Evolutionary conservation across 2,797 vertebrate genomes (phyloP), one percentile per base, ranked within the genome.

Genomic region (Pseudocheirus occidentalis): DNA sequence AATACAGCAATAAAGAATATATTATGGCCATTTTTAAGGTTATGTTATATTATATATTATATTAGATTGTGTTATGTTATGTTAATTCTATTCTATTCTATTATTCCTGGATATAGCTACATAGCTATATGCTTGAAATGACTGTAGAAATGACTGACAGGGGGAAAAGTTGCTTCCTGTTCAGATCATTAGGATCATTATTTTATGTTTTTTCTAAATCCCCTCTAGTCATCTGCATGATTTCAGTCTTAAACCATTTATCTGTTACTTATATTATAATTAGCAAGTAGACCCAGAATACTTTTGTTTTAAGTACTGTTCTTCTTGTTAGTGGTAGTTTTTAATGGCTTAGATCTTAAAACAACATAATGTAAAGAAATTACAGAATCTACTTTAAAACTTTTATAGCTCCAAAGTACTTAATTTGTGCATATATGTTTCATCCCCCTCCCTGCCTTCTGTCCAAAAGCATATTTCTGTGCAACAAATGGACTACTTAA

Each of bases 181-280:
- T 58, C 29, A 91, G 96, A 66, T 52, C 62, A 56, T 16, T 24
- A 95, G 81, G 89, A 97, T 93, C 66, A 46, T 93, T 24, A 50
- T 54, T 55, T 89, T 97, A 66, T 29, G 16, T 54, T 93, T 94
- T 58, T 55, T 0, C 7, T 96, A 94, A 27, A 40, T 21, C 93
- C 1, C 96, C 94, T 12, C 7, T 5, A 66, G 16, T 92, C 31
- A 94, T 95, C 93, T 73, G 55, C 62, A 53, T 73, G 5, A 27
- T 90, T 97, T 94, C 93, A 18, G n/a, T 53, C 93, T 40, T 46
- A 73, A n/a, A 93, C 54, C 14, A 13, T 13, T 91, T 89, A 27
- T 87, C 53, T n/a, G 4, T 11, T 3, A 59, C 29, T 14, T 90
- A 34, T 90, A 50, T 66, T 94, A 54, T 1, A 91, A 59, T 50